Evolutionary conservation across 2,888 invertebrate genomes (phyloP).

Genomic region (Nomada goodeniana): DNA sequence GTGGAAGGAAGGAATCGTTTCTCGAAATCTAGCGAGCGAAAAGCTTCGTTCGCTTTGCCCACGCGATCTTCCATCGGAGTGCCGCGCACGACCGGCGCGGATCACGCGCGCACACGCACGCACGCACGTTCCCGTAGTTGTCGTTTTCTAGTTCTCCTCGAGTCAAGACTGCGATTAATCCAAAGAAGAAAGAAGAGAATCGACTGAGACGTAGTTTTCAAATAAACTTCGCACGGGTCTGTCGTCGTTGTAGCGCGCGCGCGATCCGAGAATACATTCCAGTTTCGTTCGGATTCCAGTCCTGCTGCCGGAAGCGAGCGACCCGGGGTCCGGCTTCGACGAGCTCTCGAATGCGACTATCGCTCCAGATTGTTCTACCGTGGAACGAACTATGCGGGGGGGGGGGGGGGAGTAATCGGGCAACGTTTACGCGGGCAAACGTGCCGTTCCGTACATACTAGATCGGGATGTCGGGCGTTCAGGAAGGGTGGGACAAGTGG

Average conservation of each 20-base stretch:
- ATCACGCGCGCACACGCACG: not conserved
- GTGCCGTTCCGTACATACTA: not conserved
- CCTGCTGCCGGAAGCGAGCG: constrained; percentile 9
- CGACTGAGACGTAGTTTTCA: constrained; percentile 53
- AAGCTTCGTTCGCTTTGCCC: not conserved
- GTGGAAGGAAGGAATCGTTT: not conserved
- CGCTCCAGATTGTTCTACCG: constrained; percentile 4
- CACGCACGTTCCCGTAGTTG: not conserved
- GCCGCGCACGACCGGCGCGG: constrained; percentile 8
- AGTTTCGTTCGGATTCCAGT: constrained; percentile 51
- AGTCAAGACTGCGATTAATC: constrained; percentile 71
- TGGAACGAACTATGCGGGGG: not conserved
- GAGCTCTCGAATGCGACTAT: constrained; percentile 31
- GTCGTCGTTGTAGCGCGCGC: constrained; percentile 29
- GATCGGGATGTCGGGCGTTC: not conserved
- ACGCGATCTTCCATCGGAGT: constrained; percentile 3
- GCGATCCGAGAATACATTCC: constrained; percentile 61
- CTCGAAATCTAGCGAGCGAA: not conserved
- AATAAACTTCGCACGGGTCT: constrained; percentile 11
- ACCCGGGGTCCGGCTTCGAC: constrained; percentile 13
- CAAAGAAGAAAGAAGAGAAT: constrained; percentile 68
- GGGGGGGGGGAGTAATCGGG: not conserved
- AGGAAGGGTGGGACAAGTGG: not conserved
- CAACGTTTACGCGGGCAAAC: constrained; percentile 10
- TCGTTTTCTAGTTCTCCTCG: constrained; percentile 39